phyloP scores from a whole-genome alignment of 1,140 invertebrate genomes.

The Venturia canescens region DNA sequence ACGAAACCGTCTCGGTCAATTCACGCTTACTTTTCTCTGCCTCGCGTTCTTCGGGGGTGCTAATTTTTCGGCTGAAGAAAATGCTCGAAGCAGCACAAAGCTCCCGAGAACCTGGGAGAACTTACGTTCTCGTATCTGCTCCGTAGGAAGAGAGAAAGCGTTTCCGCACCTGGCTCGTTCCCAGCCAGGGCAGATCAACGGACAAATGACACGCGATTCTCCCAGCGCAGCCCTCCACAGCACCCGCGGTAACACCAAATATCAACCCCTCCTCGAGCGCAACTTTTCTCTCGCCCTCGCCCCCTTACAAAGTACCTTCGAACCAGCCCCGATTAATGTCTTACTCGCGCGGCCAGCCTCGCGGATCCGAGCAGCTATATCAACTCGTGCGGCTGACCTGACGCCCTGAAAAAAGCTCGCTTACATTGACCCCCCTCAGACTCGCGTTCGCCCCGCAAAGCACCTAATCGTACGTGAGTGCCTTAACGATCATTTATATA shows the following conservation, averaged over 20 bases:
- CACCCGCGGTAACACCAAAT: constrained; percentile 13
- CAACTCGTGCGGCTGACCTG: neutral
- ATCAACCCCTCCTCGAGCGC: constrained; percentile 46
- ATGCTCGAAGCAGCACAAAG: constrained; percentile 57
- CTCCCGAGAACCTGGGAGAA: constrained; percentile 9
- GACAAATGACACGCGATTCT: constrained; percentile 77
- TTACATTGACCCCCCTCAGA: neutral
- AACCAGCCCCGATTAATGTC: constrained; percentile 71
- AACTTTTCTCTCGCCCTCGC: constrained; percentile 56
- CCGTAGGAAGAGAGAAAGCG: neutral
- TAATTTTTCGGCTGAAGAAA: constrained; percentile 75
- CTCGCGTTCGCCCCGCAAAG: constrained; percentile 23
- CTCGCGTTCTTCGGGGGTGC: constrained; percentile 42
- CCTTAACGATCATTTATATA: constrained; percentile 41
- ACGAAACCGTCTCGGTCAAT: constrained; percentile 32
- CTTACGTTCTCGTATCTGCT: constrained; percentile 1
- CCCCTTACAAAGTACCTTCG: constrained; percentile 51
- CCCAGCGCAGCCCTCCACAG: constrained; percentile 55
- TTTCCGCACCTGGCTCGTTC: constrained; percentile 70
- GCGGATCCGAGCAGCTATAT: constrained; percentile 31
- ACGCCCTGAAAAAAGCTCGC: constrained; percentile 3
- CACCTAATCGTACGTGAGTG: constrained; percentile 44
- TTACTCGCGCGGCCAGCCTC: constrained; percentile 66
- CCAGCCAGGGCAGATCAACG: constrained; percentile 75
- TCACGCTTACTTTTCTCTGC: constrained; percentile 20